These are phyloP conservation scores for Protaetia brevitarsis DNA, from an alignment of 1,140 invertebrate genomes.

Conservation along the genomic window DNA sequence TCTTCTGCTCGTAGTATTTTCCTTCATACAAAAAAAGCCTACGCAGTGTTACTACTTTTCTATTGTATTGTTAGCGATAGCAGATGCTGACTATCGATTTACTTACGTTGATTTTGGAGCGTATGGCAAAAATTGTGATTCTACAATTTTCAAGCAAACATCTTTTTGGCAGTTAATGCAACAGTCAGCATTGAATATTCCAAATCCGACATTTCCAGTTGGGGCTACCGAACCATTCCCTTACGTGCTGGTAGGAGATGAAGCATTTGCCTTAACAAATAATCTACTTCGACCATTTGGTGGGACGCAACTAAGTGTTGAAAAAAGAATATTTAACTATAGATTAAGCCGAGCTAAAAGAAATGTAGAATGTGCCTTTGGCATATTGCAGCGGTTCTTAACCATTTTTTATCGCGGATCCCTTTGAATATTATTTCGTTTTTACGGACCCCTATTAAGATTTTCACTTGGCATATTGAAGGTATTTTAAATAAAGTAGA, in stretches of 20 bases:
- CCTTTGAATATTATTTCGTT: no score
- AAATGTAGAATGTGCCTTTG: conserved; percentile 46
- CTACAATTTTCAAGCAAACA: conserved; percentile 35
- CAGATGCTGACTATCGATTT: conserved; percentile 42
- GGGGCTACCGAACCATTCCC: conserved; percentile 38
- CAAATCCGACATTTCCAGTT: not conserved
- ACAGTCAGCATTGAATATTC: not conserved
- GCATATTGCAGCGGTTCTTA: no score
- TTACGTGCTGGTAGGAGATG: conserved; percentile 26
- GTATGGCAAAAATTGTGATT: conserved; percentile 42
- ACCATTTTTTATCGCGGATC: no score
- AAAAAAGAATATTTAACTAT: conserved; percentile 43
- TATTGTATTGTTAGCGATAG: no score
- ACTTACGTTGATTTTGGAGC: conserved; percentile 37
- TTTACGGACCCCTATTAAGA: no score
- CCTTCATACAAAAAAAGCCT: no score
- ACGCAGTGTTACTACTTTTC: no score
- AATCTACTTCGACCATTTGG: conserved; percentile 16
- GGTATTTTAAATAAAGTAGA: no score
- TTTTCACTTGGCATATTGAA: no score
- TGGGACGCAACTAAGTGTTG: conserved; percentile 24
- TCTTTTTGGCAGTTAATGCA: conserved; percentile 17
- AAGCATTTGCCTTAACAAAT: conserved; percentile 22
- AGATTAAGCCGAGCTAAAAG: conserved; percentile 41
- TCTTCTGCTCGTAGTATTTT: no score